phyloP scores from a whole-genome alignment of 2,888 invertebrate species.

The Azorinus chamasolen region DNA sequence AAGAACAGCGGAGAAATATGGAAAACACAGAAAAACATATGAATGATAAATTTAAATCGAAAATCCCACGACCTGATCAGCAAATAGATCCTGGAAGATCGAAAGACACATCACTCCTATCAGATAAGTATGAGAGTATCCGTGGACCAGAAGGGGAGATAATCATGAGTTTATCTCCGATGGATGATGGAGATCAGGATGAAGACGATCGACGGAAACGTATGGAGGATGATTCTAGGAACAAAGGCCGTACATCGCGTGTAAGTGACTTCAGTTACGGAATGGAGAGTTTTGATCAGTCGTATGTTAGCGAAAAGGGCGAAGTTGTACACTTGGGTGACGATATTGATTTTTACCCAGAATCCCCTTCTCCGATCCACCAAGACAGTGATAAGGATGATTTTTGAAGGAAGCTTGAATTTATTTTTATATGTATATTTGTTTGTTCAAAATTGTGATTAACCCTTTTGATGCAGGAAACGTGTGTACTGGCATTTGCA shows the following conservation, averaged over 20 bases:
- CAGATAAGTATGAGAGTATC: slow-evolving; percentile 48
- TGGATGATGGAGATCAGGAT: slow-evolving; percentile 44
- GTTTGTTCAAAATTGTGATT: no score
- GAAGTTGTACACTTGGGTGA: slow-evolving; percentile 71
- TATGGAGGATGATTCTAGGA: slow-evolving; percentile 49
- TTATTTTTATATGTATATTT: neutral
- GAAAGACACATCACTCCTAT: slow-evolving; percentile 26
- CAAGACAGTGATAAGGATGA: slow-evolving; percentile 74
- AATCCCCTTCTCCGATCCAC: slow-evolving; percentile 63
- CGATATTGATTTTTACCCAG: slow-evolving; percentile 63
- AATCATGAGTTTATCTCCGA: slow-evolving; percentile 60
- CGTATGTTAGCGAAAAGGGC: slow-evolving; percentile 73
- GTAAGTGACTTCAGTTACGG: slow-evolving; percentile 77
- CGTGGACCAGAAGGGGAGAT: slow-evolving; percentile 60
- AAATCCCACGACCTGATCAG: slow-evolving; percentile 7
- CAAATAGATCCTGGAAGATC: slow-evolving; percentile 19
- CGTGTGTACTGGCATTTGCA: no score
- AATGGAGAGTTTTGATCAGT: slow-evolving; percentile 79
- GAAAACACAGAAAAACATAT: slow-evolving; percentile 21
- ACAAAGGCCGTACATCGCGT: slow-evolving; percentile 52
- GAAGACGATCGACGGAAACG: slow-evolving; percentile 4
- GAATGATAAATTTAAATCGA: neutral
- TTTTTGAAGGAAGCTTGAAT: slow-evolving; percentile 63
- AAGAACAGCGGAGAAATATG: slow-evolving; percentile 17
- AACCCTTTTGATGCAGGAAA: no score